Base-by-base conservation (phyloP, 1,140 invertebrate species). In the Dreissena rostriformis region DNA sequence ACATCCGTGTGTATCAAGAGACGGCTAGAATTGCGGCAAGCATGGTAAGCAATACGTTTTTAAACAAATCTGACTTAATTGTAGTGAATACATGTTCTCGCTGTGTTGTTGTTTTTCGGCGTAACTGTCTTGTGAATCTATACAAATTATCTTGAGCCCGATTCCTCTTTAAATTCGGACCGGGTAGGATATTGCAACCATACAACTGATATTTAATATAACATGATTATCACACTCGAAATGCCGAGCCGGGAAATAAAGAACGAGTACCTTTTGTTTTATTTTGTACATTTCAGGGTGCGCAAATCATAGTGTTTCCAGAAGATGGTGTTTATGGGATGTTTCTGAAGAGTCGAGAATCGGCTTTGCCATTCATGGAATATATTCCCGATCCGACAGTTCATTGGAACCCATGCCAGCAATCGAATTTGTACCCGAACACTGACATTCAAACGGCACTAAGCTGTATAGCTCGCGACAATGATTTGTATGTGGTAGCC, bases 281-380 rank as follows among this genome's bases (percentile, higher is more conserved):
- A 10, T 8, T 24, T 0, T 65, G 0, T 53, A n/a, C 14, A 29
- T 80, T 86, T 15, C 82, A 97, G 96, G 92, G 94, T 71, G 95
- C 94, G 0, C 96, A 98, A 84, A 97, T 98, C 22, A 94, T 98
- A 7, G 96, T 98, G 1, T 98, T 98, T 90, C 97, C 97, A 0
- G 97, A 98, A 93, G 94, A 95, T 89, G 95, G 95, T 15, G 87
- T 96, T 12, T 94, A 94, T 15, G 88, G 87, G 19, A 67, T 79
- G 39, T 55, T 52, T 4, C 86, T 88, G 55, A 53, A 61, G 14
- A 86, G 51, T 15, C 65, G 86, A 52, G 55, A 65, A 11, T 68
- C 65, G 6, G 70, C 91, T 14, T n/a, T 67, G 15, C 85, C 87
- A 0, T 92, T 89, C 81, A 70, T 91, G 29, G 92, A 92, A 68